Conservation (phyloP, 2,888 invertebrate species). For the Parnassius smintheus region DNA sequence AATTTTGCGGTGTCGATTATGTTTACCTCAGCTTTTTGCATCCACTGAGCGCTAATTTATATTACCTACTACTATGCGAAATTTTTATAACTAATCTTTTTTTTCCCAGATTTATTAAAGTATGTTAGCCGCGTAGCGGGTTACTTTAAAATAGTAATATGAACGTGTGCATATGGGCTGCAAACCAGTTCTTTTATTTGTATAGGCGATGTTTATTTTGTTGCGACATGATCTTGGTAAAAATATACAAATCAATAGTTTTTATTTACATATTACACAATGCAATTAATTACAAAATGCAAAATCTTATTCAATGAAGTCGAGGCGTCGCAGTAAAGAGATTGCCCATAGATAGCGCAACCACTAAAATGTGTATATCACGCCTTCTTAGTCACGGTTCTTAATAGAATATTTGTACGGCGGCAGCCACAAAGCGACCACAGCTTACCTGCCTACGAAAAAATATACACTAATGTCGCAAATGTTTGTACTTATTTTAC, state of each 20-base stretch:
- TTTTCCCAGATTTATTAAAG: conserved; percentile 32
- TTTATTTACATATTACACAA: no score
- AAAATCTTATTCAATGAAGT: no score
- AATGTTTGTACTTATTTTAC: no score
- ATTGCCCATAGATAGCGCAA: conserved; percentile 38
- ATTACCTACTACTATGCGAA: conserved; percentile 43
- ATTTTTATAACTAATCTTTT: conserved; percentile 46
- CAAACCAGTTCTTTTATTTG: conserved; percentile 12
- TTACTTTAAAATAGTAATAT: conserved; percentile 15
- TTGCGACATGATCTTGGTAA: no score
- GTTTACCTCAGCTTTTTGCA: conserved; percentile 51
- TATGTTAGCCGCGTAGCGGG: not conserved
- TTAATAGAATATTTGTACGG: conserved; percentile 53
- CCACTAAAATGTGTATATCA: conserved; percentile 61
- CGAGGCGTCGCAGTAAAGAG: conserved; percentile 13
- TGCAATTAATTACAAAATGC: no score
- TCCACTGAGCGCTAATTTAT: conserved; percentile 53
- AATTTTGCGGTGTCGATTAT: conserved; percentile 36
- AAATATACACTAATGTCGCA: no score
- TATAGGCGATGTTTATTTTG: not conserved
- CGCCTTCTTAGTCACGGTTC: conserved; percentile 58
- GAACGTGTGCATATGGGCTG: conserved; percentile 11
- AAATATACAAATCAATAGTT: no score
- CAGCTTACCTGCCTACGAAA: not conserved
- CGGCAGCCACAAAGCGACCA: conserved; percentile 26